A percentile compares a stretch with the other conserved stretches of the same genome.
Conservation (phyloP, 2,113 vertebrate genomes). For the Callospermophilus lateralis region DNA sequence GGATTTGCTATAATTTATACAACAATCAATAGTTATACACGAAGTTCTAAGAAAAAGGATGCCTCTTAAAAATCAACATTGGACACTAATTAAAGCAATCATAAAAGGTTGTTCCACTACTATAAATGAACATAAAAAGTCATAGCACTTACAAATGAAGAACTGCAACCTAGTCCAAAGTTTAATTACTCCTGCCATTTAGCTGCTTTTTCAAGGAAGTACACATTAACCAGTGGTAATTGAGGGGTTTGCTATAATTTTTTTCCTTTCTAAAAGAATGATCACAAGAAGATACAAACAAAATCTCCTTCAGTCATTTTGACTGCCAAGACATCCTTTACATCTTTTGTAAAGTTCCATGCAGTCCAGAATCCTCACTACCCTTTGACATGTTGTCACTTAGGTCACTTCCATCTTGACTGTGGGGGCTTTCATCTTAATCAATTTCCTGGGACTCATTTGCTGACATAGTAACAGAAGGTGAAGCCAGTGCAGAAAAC, state of each 20-base stretch:
- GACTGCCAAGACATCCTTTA: conserved; percentile 84
- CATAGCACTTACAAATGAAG: conserved; percentile 76
- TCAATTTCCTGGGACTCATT: conserved; percentile 90
- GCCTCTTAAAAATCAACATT: conserved; percentile 74
- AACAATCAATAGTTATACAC: neutral
- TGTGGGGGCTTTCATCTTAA: conserved; percentile 98
- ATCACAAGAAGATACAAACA: conserved; percentile 97
- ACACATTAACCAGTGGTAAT: conserved; percentile 98
- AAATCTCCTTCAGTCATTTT: conserved; percentile 88
- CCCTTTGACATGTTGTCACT: conserved; percentile 97
- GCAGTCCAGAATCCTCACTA: conserved; percentile 96
- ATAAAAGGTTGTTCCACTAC: conserved; percentile 76
- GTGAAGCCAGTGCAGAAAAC: conserved; percentile 78
- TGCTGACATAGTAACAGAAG: conserved; percentile 76
- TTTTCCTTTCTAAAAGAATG: conserved; percentile 93
- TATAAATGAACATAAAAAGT: conserved; percentile 83
- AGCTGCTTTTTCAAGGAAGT: conserved; percentile 93
- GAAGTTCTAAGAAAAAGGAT: conserved; percentile 54
- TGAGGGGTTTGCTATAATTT: conserved; percentile 96
- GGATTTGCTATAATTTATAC: conserved; percentile 46
- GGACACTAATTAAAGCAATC: conserved; percentile 83
- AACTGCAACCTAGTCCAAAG: conserved; percentile 53
- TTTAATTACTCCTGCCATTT: conserved; percentile 87
- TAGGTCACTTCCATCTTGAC: conserved; percentile 96
- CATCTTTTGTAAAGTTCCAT: conserved; percentile 85